Conservation (phyloP, 2,113 vertebrate genomes). For the Furnarius figulus region DNA sequence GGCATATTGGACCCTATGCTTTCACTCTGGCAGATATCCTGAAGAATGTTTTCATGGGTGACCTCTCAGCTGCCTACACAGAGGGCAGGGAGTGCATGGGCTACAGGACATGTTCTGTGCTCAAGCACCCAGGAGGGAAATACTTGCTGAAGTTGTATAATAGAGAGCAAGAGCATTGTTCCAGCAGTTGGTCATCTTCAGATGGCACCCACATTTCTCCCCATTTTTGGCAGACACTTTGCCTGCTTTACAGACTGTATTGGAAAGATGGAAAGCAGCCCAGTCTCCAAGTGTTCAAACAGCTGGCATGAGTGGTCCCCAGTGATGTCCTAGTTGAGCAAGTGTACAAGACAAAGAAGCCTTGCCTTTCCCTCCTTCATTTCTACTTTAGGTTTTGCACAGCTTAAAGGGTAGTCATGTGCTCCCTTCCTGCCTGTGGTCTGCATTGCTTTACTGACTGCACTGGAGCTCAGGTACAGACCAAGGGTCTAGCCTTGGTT, state of each 20-base stretch:
- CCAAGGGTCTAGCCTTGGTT: background rate
- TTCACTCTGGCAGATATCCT: fast-evolving
- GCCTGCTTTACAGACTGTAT: background rate
- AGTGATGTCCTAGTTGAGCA: background rate
- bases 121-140: background rate
- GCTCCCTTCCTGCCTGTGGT: fast-evolving
- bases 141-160: background rate
- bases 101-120: background rate
- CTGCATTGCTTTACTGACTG: background rate
- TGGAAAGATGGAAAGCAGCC: background rate
- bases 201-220: background rate
- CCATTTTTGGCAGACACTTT: background rate
- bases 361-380: background rate
- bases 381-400: background rate
- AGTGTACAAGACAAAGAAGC: background rate
- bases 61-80: background rate
- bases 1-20: background rate
- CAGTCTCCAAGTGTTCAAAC: background rate
- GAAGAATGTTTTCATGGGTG: background rate
- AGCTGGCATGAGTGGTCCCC: background rate
- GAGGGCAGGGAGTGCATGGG: background rate
- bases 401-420: background rate
- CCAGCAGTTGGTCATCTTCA: background rate
- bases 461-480: background rate
- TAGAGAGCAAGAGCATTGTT: background rate